Conservation (phyloP, 2,797 vertebrate species). For the Myotis vivesi region DNA sequence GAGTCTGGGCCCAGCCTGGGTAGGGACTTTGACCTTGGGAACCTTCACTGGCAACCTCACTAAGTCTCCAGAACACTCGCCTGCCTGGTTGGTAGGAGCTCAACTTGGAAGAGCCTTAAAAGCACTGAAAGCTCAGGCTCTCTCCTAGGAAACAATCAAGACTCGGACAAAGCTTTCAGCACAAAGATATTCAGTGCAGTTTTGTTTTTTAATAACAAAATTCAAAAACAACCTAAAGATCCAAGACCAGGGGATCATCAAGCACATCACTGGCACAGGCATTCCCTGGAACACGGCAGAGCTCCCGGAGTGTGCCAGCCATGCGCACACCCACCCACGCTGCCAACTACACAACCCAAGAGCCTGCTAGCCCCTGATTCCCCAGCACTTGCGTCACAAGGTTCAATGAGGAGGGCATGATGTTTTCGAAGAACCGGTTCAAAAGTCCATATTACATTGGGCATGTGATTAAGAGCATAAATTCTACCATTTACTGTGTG, state of each 20-base stretch:
- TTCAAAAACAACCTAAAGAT: background rate
- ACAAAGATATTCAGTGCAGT: background rate
- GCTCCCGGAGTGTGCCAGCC: rapidly evolving
- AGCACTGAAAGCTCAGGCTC: background rate
- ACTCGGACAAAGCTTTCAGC: background rate
- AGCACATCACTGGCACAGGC: background rate
- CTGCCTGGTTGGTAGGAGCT: background rate
- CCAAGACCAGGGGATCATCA: background rate
- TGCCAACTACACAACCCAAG: background rate
- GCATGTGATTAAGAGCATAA: background rate
- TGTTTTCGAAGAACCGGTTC: background rate
- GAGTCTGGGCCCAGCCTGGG: background rate
- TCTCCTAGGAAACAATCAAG: background rate
- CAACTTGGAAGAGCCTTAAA: background rate
- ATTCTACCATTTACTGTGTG: background rate
- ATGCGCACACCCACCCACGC: no score
- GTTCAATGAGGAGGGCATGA: background rate
- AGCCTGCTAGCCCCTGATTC: background rate
- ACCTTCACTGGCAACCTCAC: background rate
- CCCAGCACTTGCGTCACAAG: background rate
- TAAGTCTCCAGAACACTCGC: background rate
- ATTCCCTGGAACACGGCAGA: background rate
- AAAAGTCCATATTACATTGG: background rate
- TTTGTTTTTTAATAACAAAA: background rate
- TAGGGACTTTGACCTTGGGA: background rate